Evolutionary conservation across 1,140 invertebrate genomes (phyloP).

Genomic region (Homarus americanus): DNA sequence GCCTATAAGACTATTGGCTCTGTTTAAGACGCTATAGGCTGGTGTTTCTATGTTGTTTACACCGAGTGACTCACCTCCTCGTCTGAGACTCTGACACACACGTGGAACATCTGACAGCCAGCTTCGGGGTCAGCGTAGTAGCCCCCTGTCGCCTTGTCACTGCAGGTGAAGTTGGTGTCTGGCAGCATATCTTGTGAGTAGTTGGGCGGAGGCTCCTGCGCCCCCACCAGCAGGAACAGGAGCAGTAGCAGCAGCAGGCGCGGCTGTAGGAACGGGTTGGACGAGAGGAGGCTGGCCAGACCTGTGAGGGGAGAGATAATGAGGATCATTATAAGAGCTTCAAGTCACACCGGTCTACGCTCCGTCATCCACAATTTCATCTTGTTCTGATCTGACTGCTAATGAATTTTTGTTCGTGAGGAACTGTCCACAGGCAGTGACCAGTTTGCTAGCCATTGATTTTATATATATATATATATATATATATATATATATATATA

Average conservation of each 20-base stretch:
- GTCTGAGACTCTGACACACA: constrained; percentile 75
- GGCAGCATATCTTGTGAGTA: constrained; percentile 90
- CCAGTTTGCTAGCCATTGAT: no score
- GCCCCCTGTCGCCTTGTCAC: constrained; percentile 91
- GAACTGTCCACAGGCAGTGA: no score
- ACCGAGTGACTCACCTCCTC: constrained; percentile 57
- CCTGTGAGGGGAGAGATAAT: background rate
- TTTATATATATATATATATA: no score
- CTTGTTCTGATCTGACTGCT: no score
- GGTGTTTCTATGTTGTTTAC: no score
- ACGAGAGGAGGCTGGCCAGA: background rate
- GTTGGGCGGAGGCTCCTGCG: constrained; percentile 81
- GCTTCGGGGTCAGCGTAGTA: constrained; percentile 95
- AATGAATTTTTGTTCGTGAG: no score
- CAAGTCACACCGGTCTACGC: no score
- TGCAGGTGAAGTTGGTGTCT: constrained; percentile 90
- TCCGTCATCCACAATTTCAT: no score
- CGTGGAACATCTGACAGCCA: constrained; percentile 94
- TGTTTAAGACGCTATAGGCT: no score
- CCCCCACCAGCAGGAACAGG: constrained; percentile 54
- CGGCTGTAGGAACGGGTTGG: background rate
- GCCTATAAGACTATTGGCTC: no score
- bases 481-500: no score
- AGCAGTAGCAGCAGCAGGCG: constrained; percentile 54
- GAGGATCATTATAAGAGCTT: no score